Conservation (phyloP, 2,888 invertebrate genomes). For the Branchipolynoe longqiensis region DNA sequence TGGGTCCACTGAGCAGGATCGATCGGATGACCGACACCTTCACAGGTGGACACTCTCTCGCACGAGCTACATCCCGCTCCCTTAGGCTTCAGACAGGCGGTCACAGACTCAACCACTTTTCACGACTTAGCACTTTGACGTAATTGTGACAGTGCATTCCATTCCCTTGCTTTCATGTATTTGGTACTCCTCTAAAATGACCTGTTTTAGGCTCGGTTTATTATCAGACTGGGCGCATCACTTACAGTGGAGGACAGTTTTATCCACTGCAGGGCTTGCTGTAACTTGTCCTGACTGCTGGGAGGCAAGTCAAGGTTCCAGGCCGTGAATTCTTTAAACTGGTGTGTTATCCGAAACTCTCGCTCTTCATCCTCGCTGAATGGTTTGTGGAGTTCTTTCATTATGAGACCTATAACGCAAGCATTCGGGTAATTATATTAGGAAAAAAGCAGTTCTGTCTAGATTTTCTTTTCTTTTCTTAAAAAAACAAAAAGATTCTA, state of each 20-base stretch:
- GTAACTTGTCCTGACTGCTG: slow-evolving; percentile 34
- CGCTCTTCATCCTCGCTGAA: slow-evolving; percentile 50
- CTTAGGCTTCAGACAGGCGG: too few relatives aligned
- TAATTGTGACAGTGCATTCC: too few relatives aligned
- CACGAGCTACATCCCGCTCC: too few relatives aligned
- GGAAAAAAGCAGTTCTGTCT: not conserved
- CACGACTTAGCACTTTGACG: too few relatives aligned
- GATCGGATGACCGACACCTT: too few relatives aligned
- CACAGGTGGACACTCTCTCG: too few relatives aligned
- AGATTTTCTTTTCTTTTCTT: not conserved
- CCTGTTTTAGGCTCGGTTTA: too few relatives aligned
- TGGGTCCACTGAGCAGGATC: too few relatives aligned
- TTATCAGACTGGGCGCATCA: too few relatives aligned
- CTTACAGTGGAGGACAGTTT: slow-evolving; percentile 23
- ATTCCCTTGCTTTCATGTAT: too few relatives aligned
- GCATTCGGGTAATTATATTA: not conserved
- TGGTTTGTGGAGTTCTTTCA: slow-evolving; percentile 43
- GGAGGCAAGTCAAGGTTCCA: slow-evolving; percentile 35
- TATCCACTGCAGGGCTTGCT: slow-evolving; percentile 31
- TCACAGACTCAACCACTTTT: too few relatives aligned
- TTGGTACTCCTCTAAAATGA: too few relatives aligned
- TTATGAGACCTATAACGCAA: not conserved
- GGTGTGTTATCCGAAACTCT: slow-evolving; percentile 22
- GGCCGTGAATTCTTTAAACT: slow-evolving; percentile 13
- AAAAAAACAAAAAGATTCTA: not conserved